Evolutionary conservation across 2,797 vertebrate genomes (phyloP).

Genomic region (Danio jaintianensis): DNA sequence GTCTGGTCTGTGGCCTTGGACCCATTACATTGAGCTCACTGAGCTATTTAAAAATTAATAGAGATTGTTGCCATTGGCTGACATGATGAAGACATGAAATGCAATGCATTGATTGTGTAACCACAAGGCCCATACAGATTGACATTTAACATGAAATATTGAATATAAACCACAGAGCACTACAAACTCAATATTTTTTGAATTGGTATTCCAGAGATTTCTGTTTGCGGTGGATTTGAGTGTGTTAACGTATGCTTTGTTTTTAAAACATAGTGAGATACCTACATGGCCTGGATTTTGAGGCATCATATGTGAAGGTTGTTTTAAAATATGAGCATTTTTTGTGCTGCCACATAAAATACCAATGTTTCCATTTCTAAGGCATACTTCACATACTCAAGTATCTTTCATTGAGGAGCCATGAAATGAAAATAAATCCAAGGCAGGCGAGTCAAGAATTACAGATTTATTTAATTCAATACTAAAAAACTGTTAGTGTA

Average conservation of each 20-base stretch:
- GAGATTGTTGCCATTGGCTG: conserved; percentile 8
- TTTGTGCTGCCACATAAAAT: neutral
- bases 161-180: neutral
- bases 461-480: too few relatives aligned
- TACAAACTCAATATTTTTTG: neutral
- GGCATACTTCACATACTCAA: neutral
- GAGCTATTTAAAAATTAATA: conserved; percentile 38
- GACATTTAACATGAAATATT: conserved; percentile 19
- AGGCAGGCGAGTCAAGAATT: neutral
- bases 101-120: neutral
- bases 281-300: neutral
- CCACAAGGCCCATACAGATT: neutral
- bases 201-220: conserved; percentile 7
- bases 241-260: neutral
- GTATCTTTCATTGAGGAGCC: too few relatives aligned
- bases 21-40: neutral
- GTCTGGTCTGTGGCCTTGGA: neutral
- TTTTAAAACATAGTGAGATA: neutral
- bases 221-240: neutral
- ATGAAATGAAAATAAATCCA: neutral
- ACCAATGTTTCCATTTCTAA: neutral
- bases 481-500: too few relatives aligned
- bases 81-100: conserved; percentile 18
- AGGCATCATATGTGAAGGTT: neutral
- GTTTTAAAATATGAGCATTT: neutral